These are phyloP conservation scores for Fringilla coelebs DNA, from an alignment of 2,797 vertebrate genomes.

Conservation along the genomic window DNA sequence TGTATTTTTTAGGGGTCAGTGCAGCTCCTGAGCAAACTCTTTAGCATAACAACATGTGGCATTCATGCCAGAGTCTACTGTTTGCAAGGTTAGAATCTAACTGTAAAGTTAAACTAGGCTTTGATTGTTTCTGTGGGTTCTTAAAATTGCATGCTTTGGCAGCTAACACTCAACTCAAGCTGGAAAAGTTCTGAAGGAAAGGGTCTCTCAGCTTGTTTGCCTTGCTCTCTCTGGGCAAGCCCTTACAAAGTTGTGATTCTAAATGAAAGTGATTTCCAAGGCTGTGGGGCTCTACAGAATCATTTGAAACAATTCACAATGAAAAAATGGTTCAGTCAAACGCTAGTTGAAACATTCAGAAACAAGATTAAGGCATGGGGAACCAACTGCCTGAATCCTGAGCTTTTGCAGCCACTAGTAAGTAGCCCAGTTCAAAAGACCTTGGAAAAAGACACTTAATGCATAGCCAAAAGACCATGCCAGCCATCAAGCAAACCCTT, in stretches of 20 bases:
- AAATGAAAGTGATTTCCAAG: neutral
- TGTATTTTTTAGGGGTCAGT: slow-evolving; percentile 1
- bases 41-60: neutral
- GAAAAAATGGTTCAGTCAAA: neutral
- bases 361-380: neutral
- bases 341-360: neutral
- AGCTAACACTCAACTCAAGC: neutral
- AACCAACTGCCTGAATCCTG: neutral
- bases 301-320: neutral
- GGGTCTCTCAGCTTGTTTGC: neutral
- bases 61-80: neutral
- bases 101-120: neutral
- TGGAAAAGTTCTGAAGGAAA: neutral
- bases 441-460: neutral
- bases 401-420: neutral
- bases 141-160: neutral
- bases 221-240: neutral
- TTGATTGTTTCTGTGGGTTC: neutral
- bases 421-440: neutral
- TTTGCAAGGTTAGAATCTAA: neutral
- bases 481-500: neutral
- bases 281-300: neutral
- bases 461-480: neutral
- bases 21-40: neutral
- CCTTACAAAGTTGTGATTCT: neutral